phyloP scores from a whole-genome alignment of 2,113 vertebrate genomes.

The Ploceus nigricollis region DNA sequence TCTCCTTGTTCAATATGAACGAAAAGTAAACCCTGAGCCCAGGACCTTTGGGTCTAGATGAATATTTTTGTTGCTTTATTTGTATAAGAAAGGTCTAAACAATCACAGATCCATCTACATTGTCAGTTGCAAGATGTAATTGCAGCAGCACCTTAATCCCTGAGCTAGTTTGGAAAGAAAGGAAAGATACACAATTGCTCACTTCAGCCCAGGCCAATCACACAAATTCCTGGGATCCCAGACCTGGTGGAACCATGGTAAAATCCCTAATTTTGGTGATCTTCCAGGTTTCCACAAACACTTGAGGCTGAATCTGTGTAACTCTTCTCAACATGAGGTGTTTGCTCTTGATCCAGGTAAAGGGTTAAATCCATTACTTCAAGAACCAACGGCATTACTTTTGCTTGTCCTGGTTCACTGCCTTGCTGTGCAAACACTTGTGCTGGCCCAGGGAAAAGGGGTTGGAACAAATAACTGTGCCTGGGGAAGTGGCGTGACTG shows the following conservation, averaged over 20 bases:
- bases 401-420: neutral
- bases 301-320: neutral
- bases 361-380: neutral
- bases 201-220: neutral
- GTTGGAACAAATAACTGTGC: neutral
- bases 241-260: neutral
- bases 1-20: neutral
- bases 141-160: neutral
- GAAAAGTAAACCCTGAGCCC: neutral
- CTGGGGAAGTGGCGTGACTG: neutral
- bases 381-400: neutral
- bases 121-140: neutral
- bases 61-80: neutral
- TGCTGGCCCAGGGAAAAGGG: neutral
- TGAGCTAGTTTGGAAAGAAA: neutral
- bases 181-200: neutral
- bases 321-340: neutral
- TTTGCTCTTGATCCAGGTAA: neutral
- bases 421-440: neutral
- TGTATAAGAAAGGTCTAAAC: neutral
- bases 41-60: neutral
- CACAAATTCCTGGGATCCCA: neutral
- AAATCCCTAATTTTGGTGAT: neutral
- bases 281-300: neutral
- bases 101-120: neutral